Conservation (phyloP, 2,888 invertebrate species). For the Leptinotarsa juncta region DNA sequence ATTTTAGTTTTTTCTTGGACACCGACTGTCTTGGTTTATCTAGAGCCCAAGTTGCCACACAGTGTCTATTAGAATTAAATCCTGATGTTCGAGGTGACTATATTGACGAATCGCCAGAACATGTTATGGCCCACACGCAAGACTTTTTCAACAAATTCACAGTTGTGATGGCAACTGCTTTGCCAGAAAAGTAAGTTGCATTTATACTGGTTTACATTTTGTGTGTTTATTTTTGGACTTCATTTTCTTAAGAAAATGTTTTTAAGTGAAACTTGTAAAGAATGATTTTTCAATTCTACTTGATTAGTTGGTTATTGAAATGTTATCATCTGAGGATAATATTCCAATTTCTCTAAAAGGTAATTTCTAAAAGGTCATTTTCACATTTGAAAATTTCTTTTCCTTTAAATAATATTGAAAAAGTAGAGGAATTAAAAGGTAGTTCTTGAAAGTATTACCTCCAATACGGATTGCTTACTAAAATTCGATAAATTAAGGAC, state of each 20-base stretch:
- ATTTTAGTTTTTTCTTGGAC: slow-evolving; percentile 88
- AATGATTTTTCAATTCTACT: too few relatives aligned
- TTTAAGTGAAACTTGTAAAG: too few relatives aligned
- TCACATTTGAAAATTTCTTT: too few relatives aligned
- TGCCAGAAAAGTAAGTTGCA: slow-evolving; percentile 75
- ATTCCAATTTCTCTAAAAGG: too few relatives aligned
- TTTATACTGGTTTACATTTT: background rate
- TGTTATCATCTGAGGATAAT: too few relatives aligned
- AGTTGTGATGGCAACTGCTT: slow-evolving; percentile 84
- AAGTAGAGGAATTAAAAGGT: too few relatives aligned
- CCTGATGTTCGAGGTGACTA: slow-evolving; percentile 93
- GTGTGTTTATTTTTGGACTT: background rate
- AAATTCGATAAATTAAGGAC: too few relatives aligned
- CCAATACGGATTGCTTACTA: too few relatives aligned
- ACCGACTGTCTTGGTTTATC: slow-evolving; percentile 83
- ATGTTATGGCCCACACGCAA: slow-evolving; percentile 85
- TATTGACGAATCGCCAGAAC: slow-evolving; percentile 89
- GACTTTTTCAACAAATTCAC: slow-evolving; percentile 89
- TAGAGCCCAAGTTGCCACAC: slow-evolving; percentile 85
- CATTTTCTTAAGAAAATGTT: background rate
- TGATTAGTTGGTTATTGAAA: too few relatives aligned
- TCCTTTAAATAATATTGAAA: too few relatives aligned
- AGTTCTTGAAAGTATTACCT: too few relatives aligned
- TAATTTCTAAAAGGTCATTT: too few relatives aligned
- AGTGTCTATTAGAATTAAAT: slow-evolving; percentile 89